These are phyloP conservation scores for Stenolophus ochropezus DNA, from an alignment of 2,888 invertebrate species.

Conservation along the genomic window DNA sequence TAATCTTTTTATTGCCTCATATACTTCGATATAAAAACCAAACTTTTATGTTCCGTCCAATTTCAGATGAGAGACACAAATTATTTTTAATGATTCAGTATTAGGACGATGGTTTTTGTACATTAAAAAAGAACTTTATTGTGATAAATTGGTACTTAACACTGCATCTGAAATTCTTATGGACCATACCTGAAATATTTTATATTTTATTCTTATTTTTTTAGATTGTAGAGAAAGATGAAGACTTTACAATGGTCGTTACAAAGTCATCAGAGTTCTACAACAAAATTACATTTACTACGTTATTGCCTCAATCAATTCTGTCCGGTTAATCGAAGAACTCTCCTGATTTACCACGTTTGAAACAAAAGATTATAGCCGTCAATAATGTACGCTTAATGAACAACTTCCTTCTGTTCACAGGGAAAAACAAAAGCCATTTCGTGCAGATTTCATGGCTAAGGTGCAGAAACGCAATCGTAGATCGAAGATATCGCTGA, in stretches of 20 bases:
- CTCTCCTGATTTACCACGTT: neutral
- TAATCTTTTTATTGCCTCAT: conserved; percentile 7
- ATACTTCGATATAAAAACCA: neutral
- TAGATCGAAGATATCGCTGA: neutral
- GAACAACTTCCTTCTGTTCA: neutral
- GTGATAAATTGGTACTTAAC: conserved; percentile 53
- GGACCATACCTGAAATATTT: neutral
- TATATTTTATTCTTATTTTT: too few relatives aligned
- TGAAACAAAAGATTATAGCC: neutral
- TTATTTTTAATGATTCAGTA: conserved; percentile 47
- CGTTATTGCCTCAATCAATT: neutral
- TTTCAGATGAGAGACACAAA: conserved; percentile 9
- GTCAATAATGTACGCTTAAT: neutral
- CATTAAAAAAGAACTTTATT: conserved; percentile 47
- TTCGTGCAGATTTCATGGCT: neutral
- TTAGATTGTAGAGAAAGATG: too few relatives aligned
- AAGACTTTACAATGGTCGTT: too few relatives aligned
- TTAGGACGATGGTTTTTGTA: conserved; percentile 33
- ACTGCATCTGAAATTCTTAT: conserved; percentile 32
- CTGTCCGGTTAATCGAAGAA: neutral
- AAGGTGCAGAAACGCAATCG: neutral
- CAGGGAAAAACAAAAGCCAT: neutral
- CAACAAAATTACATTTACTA: neutral
- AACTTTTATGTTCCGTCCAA: conserved; percentile 20
- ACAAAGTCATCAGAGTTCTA: neutral